These are phyloP conservation scores for Drosophila serrata DNA, from an alignment of 1,140 invertebrate genomes.

Conservation along the genomic window DNA sequence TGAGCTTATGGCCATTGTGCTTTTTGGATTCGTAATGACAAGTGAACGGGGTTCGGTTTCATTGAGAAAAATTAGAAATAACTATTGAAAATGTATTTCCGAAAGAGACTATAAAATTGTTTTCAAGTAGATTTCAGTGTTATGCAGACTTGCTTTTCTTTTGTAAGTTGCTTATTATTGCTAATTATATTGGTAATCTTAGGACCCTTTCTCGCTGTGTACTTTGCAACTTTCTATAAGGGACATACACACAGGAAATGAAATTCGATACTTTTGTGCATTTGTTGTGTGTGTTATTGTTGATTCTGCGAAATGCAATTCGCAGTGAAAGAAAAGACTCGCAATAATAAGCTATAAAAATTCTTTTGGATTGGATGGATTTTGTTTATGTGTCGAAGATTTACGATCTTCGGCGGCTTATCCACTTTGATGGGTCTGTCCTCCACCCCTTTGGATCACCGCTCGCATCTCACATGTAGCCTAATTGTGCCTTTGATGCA, in stretches of 20 bases:
- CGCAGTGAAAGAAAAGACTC: constrained; percentile 30
- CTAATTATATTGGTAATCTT: neutral
- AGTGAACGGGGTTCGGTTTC: constrained; percentile 50
- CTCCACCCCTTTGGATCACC: neutral
- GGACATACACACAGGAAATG: constrained; percentile 76
- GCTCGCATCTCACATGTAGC: constrained; percentile 20
- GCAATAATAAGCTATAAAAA: constrained; percentile 84
- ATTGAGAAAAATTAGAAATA: neutral
- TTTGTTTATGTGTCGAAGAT: constrained; percentile 70
- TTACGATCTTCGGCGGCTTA: constrained; percentile 74
- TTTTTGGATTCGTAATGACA: constrained; percentile 66
- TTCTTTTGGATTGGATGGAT: constrained; percentile 71
- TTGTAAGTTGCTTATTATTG: neutral
- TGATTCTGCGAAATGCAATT: constrained; percentile 55
- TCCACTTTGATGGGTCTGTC: constrained; percentile 66
- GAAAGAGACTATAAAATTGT: neutral
- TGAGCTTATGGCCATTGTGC: constrained; percentile 64
- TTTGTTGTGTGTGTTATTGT: constrained; percentile 37
- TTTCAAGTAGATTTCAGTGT: neutral
- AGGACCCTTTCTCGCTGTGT: constrained; percentile 10
- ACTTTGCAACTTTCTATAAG: constrained; percentile 37
- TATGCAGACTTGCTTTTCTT: too few species aligned
- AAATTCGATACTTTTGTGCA: constrained; percentile 81
- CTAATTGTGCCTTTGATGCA: constrained; percentile 83
- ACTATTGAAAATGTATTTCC: neutral